These are phyloP conservation scores for Falco biarmicus DNA, from an alignment of 2,797 vertebrate species.

Conservation along the genomic window DNA sequence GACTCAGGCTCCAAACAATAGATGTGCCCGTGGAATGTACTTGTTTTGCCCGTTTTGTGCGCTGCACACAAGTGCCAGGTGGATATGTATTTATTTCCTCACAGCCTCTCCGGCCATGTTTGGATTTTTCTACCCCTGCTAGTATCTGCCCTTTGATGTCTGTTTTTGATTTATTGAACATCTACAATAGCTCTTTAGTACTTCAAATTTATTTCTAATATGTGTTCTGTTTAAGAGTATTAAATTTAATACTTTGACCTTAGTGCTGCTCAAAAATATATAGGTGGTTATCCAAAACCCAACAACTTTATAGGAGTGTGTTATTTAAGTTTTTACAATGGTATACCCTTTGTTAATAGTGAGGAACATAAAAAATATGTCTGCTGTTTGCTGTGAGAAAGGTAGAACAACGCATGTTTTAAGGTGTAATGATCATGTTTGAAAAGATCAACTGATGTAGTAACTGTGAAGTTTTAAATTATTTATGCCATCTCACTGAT, in stretches of 20 bases:
- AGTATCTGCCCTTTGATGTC: not conserved
- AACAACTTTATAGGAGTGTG: not conserved
- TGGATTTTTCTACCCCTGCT: not conserved
- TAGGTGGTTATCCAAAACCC: not conserved
- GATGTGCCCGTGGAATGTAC: not conserved
- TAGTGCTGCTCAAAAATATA: not conserved
- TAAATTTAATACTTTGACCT: not conserved
- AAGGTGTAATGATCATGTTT: not conserved
- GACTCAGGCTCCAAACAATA: not conserved
- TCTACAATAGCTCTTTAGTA: not conserved
- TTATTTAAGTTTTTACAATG: not conserved
- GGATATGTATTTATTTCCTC: not conserved
- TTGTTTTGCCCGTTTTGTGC: not conserved
- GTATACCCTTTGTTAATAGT: not conserved
- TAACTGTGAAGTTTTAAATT: slow-evolving; percentile 2
- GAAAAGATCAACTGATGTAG: not conserved
- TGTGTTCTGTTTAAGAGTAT: not conserved
- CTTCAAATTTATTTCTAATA: not conserved
- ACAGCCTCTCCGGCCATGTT: not conserved
- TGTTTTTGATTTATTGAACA: not conserved
- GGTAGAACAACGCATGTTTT: not conserved
- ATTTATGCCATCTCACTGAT: slow-evolving; percentile 20
- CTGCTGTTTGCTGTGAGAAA: not conserved
- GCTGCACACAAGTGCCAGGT: not conserved
- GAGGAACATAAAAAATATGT: not conserved